A percentile compares a stretch with the other conserved stretches of the same genome.
Conservation (phyloP, 2,888 invertebrate species). For the Andrena hattorfiana region DNA sequence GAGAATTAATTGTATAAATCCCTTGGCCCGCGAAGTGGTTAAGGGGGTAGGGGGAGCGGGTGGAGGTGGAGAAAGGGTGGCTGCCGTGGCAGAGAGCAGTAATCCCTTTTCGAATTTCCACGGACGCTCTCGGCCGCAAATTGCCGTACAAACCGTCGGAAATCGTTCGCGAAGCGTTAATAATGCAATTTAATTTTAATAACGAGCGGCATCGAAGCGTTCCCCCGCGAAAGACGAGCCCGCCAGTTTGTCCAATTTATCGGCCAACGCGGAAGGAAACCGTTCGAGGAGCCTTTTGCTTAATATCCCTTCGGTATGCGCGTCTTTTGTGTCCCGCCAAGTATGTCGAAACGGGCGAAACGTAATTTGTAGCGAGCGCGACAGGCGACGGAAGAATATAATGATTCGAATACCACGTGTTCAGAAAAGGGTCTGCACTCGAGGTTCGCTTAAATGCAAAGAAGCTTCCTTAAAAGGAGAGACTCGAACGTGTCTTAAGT, state of each 20-base stretch:
- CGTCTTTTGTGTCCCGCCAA: neutral
- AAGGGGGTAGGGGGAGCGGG: conserved; percentile 22
- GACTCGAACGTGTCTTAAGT: too few species aligned
- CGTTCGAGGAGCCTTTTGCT: conserved; percentile 44
- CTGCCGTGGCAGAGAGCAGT: conserved; percentile 60
- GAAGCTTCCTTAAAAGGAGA: too few species aligned
- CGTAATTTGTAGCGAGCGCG: neutral
- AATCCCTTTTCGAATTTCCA: conserved; percentile 81
- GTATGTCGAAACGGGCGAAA: neutral
- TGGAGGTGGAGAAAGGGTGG: conserved; percentile 27
- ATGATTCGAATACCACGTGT: too few species aligned
- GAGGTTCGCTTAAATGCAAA: too few species aligned
- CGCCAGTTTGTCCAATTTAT: conserved; percentile 52
- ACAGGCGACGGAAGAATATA: too few species aligned
- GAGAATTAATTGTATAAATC: conserved; percentile 82
- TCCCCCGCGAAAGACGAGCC: conserved; percentile 63
- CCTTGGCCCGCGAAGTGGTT: conserved; percentile 72
- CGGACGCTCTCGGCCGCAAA: conserved; percentile 74
- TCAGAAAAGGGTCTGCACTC: too few species aligned
- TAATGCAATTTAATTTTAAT: conserved; percentile 82
- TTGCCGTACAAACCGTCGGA: conserved; percentile 77
- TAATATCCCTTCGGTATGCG: conserved; percentile 16
- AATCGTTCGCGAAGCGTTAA: conserved; percentile 79
- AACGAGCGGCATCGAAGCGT: conserved; percentile 71
- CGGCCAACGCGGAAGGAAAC: conserved; percentile 39